A percentile compares a stretch with the other conserved stretches of the same genome.
Conservation (phyloP, 2,797 vertebrate species). For the Platalea minor region DNA sequence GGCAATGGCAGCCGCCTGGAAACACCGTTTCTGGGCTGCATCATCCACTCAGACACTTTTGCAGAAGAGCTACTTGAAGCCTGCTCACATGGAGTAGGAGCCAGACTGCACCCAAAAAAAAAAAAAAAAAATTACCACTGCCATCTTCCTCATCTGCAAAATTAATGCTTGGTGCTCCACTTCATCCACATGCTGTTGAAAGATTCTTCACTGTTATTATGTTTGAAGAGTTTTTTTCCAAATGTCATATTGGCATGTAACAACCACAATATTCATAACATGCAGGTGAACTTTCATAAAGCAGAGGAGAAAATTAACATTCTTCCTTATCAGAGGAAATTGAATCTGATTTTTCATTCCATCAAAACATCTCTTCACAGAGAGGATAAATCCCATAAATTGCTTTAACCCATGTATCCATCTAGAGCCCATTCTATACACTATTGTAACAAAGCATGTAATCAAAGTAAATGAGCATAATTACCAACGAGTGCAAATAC, state of each 20-base stretch:
- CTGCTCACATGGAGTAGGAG: neutral
- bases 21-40: neutral
- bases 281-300: neutral
- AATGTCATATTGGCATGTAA: neutral
- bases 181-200: neutral
- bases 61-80: neutral
- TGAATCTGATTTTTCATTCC: slow-evolving; percentile 20
- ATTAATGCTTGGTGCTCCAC: neutral
- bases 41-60: neutral
- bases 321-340: neutral
- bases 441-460: neutral
- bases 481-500: neutral
- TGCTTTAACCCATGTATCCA: neutral
- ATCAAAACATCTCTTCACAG: slow-evolving; percentile 21
- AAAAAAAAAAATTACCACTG: neutral
- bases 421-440: neutral
- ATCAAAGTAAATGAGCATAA: slow-evolving; percentile 43
- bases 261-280: neutral
- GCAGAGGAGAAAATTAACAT: slow-evolving; percentile 1
- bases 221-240: neutral
- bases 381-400: neutral
- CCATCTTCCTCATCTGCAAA: neutral
- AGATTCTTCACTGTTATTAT: neutral
- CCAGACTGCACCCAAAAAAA: neutral
- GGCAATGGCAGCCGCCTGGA: neutral